Conservation (phyloP, 2,113 vertebrate genomes). For the Bombycilla garrulus region DNA sequence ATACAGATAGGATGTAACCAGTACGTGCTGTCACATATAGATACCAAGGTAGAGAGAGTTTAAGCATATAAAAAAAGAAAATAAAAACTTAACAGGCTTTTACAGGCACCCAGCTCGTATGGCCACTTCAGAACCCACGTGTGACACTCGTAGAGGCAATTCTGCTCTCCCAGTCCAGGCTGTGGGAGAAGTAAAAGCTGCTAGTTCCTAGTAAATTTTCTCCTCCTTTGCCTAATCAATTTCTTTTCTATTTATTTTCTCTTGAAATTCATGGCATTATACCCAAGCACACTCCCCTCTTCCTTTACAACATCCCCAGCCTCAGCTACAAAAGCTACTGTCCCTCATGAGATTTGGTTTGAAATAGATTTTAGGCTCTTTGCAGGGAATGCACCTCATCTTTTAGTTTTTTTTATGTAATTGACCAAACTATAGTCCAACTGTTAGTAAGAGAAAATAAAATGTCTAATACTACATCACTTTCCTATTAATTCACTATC, state of each 20-base stretch:
- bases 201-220: not conserved
- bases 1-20: not conserved
- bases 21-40: not conserved
- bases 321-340: not conserved
- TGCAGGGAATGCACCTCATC: not conserved
- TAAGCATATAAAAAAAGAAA: not conserved
- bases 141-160: not conserved
- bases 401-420: not conserved
- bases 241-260: not conserved
- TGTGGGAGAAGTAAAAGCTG: not conserved
- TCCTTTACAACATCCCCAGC: not conserved
- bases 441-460: not conserved
- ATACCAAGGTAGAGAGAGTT: not conserved
- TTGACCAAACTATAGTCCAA: not conserved
- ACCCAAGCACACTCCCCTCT: not conserved
- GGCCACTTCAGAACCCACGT: accelerated
- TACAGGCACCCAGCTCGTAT: not conserved
- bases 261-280: not conserved
- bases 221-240: not conserved
- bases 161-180: not conserved
- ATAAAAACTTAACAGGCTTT: not conserved
- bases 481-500: not conserved
- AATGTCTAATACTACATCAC: not conserved
- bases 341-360: not conserved
- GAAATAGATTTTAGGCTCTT: not conserved